A percentile compares a stretch with the other conserved stretches of the same genome.
phyloP scores from a whole-genome alignment of 2,888 invertebrate genomes.

The Torymus texanus region DNA sequence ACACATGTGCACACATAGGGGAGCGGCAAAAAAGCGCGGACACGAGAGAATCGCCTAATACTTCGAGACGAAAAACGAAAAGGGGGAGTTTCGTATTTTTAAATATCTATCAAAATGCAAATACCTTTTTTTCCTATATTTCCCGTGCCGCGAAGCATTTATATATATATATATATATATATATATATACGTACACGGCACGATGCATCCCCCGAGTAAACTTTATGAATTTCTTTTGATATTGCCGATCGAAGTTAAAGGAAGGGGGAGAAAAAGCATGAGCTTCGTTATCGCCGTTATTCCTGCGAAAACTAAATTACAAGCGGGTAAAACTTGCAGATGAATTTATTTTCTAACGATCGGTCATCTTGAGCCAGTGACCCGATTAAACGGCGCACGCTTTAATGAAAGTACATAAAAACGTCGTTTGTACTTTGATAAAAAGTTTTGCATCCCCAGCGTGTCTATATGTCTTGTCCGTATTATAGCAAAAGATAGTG shows the following conservation, averaged over 20 bases:
- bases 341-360: conserved; percentile 24
- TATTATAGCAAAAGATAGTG: too few relatives aligned
- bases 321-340: conserved; percentile 23
- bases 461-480: too few relatives aligned
- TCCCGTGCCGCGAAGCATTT: neutral
- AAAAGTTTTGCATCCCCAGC: too few relatives aligned
- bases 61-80: conserved; percentile 9
- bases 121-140: conserved; percentile 17
- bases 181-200: conserved; percentile 1
- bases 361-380: neutral
- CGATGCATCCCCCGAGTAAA: conserved; percentile 29
- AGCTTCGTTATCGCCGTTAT: conserved; percentile 30
- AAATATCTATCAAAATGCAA: conserved; percentile 49
- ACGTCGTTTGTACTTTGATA: too few relatives aligned
- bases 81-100: neutral
- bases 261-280: neutral
- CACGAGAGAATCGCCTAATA: neutral
- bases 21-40: neutral
- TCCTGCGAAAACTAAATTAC: conserved; percentile 24
- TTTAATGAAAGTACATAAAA: conserved; percentile 23
- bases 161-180: conserved; percentile 34
- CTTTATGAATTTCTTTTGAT: conserved; percentile 43
- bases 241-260: conserved; percentile 47
- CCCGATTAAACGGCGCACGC: conserved; percentile 1
- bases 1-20: too few relatives aligned